Evolutionary conservation across 2,888 invertebrate species (phyloP), one percentile per base, ranked within the genome.

Genomic region (Leptothorax acervorum): DNA sequence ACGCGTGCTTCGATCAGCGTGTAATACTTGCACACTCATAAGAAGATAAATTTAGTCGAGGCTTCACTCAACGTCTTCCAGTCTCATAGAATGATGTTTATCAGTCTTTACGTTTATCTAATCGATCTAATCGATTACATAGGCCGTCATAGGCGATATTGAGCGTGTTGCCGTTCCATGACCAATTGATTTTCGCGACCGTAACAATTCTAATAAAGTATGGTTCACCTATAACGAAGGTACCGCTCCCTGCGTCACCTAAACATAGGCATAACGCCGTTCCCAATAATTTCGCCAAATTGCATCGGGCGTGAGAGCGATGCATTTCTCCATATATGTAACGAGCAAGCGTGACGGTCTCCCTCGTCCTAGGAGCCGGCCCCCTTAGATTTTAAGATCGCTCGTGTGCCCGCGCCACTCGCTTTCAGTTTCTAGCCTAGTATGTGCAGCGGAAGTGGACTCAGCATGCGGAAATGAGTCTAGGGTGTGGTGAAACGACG

Each of bases 381-480:
- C 88, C 88, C 65, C 83, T 78, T 83, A 82, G 70, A 87, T 89
- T 88, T 90, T 86, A 79, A 89, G 86, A 83, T 85, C 75, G 68
- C 42, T 81, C 71, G 60, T 62, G 70, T 48, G 53, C 65, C 55
- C 42, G 78, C 57, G 31, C 35, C 23, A 57, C 71, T 84, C 73
- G 88, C 89, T 90, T 91, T 91, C 89, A 71, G 74, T 91, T 91
- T 91, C 88, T 84, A 65, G 74, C 60, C 31, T 71, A 28, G 35
- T 48, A 55, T 62, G 68, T 76, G 71, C 35, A 79, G 76, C 75
- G 83, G 82, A 85, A 86, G 82, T 70, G 82, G 73, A 81, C 62
- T 86, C 83, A 81, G 84, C 84, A 86, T 48, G 83, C 89, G 91
- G 88, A 91, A 92, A 90, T 71, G 87, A 86, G 74, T 83, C 71